Conservation (phyloP, 2,113 vertebrate genomes). For the Collichthys lucidus region DNA sequence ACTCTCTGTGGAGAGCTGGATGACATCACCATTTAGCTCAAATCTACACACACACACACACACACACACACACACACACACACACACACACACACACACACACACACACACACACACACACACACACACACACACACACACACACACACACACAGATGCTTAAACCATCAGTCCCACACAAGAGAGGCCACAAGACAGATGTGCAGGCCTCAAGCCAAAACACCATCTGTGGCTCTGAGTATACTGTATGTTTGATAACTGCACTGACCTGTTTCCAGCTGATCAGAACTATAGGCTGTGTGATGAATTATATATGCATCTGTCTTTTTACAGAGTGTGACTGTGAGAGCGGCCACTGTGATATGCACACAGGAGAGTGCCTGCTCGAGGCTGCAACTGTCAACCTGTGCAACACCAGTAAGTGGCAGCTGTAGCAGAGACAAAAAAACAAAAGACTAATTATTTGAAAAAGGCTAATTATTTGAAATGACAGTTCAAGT, state of each 20-base stretch:
- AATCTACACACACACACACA: conserved; percentile 11
- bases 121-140: conserved; percentile 1
- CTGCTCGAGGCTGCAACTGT: conserved; percentile 81
- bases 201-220: conserved; percentile 49
- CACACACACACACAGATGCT: conserved; percentile 52
- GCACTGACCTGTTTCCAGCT: conserved; percentile 33
- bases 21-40: conserved; percentile 61
- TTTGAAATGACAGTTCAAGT: not conserved
- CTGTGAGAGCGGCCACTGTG: conserved; percentile 91
- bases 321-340: conserved; percentile 86
- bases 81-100: conserved; percentile 2
- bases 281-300: not conserved
- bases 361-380: conserved; percentile 93
- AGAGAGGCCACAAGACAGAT: conserved; percentile 59
- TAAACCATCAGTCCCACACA: conserved; percentile 40
- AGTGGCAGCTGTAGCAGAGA: conserved; percentile 50
- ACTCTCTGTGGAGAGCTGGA: conserved; percentile 38
- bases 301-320: conserved; percentile 27
- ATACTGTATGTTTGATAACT: conserved; percentile 13
- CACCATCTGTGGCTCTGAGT: conserved; percentile 22
- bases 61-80: conserved; percentile 3
- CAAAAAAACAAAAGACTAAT: not conserved
- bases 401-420: conserved; percentile 85
- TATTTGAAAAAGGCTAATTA: not conserved
- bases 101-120: conserved; percentile 8